Evolutionary conservation across 2,888 invertebrate species (phyloP), one percentile per base, ranked within the genome.

Genomic region (Phyto melanocephala): DNA sequence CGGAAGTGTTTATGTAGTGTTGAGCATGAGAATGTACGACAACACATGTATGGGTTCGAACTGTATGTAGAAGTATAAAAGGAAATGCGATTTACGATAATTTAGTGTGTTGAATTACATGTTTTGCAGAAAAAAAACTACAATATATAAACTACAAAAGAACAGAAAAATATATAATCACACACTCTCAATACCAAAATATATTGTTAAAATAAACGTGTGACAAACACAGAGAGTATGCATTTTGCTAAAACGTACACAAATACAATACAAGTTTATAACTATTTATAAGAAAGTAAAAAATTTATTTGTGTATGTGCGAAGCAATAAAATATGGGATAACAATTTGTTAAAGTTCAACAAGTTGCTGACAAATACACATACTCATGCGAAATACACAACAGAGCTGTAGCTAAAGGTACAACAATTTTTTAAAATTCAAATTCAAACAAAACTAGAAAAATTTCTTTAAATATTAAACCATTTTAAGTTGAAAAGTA

Each of bases 331-430:
- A 85, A 85, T 83, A 83, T 78, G 77, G 85, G 82, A 85, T 85
- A 85, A 85, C 85, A 85, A 85, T 85, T 85, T 85, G 84, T 85
- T 82, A 84, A 81, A 81, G 77, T 81, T 85, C 85, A 85, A 85
- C 85, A 85, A 85, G 85, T 85, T 82, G 79, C 75, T 76, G 74
- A 82, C 65, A 65, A n/a, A 42, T 45, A 56, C 17, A 45, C 6
- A 42, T 1, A 45, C 4, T 15, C 1, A 15, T 28, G 22, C n/a
- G 2, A 22, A 4, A 35, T 22, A 50, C 10, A 1, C 5, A 4
- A 2, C 2, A 40, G n/a, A 28, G n/a, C n/a, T 4, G n/a, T 17
- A 40, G 20, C 8, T 24, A 40, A 28, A 28, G 2, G 10, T n/a
- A 65, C 7, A n/a, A 60, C 60, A 63, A 77, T 54, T 62, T 62